Evolutionary conservation across 1,140 invertebrate genomes (phyloP).

Genomic region (Caerostris darwini): DNA sequence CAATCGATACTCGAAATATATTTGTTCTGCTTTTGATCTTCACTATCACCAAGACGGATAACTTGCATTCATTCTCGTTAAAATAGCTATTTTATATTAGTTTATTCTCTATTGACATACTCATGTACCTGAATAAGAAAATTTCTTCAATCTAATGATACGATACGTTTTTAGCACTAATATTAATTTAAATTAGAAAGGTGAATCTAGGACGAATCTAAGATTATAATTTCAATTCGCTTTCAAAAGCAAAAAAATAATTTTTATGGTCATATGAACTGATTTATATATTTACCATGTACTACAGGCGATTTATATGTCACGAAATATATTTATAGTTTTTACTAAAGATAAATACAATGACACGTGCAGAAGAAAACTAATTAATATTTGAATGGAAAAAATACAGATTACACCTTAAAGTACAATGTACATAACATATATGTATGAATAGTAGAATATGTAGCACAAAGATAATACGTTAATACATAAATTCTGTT

Average conservation of each 20-base stretch:
- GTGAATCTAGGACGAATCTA: background rate
- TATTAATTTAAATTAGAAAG: background rate
- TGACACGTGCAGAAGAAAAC: background rate
- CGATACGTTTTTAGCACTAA: background rate
- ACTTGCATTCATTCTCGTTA: background rate
- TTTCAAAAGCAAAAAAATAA: background rate
- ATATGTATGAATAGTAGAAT: slow-evolving; percentile 9
- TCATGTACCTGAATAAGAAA: background rate
- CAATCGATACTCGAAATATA: background rate
- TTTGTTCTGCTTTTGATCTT: background rate
- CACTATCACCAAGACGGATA: background rate
- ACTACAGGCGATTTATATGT: background rate
- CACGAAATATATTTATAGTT: background rate
- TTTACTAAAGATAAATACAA: background rate
- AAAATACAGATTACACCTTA: background rate
- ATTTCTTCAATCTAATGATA: background rate
- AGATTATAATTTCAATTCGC: background rate
- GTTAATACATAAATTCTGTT: background rate
- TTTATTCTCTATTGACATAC: background rate
- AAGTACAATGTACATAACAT: background rate
- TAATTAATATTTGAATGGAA: background rate
- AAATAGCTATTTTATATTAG: background rate
- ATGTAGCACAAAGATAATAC: background rate
- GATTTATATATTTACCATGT: background rate
- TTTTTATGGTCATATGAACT: background rate